A percentile compares a stretch with the other conserved stretches of the same genome.
Evolutionary conservation across 2,888 invertebrate genomes (phyloP).

Genomic region (Caenorhabditis wallacei): DNA sequence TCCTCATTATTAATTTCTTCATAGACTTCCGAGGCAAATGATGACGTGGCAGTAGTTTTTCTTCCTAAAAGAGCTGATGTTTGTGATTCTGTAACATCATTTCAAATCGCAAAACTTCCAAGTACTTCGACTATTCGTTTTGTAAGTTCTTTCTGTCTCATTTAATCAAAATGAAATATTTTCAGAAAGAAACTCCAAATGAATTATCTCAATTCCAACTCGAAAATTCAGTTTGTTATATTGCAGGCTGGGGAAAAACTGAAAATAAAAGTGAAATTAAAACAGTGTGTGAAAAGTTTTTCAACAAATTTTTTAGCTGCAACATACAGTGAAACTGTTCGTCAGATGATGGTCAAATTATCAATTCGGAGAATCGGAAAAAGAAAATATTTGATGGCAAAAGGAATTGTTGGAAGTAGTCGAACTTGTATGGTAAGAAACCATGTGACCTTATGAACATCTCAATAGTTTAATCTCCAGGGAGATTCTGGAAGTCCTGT

Average conservation of each 20-base stretch:
- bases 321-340: conserved; percentile 12
- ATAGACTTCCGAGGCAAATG: conserved; percentile 48
- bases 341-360: conserved; percentile 56
- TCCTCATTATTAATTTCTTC: not conserved
- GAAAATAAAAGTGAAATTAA: conserved; percentile 44
- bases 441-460: not conserved
- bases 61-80: conserved; percentile 36
- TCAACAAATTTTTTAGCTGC: conserved; percentile 23
- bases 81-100: conserved; percentile 3
- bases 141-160: conserved; percentile 2
- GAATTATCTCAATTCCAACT: conserved; percentile 10
- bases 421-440: conserved; percentile 48
- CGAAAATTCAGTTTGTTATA: conserved; percentile 46
- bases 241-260: conserved; percentile 57
- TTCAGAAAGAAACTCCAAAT: conserved; percentile 30
- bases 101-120: conserved; percentile 43
- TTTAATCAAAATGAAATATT: not conserved
- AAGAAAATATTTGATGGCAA: conserved; percentile 37
- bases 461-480: conserved; percentile 15
- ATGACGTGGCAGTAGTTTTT: conserved; percentile 57
- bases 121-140: conserved; percentile 23
- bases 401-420: conserved; percentile 37
- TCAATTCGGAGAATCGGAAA: conserved; percentile 19
- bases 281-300: not conserved
- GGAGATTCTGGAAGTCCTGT: conserved; percentile 65